A percentile compares a stretch with the other conserved stretches of the same genome.
phyloP scores from a whole-genome alignment of 2,888 invertebrate species.

The Trichogramma evanescens region DNA sequence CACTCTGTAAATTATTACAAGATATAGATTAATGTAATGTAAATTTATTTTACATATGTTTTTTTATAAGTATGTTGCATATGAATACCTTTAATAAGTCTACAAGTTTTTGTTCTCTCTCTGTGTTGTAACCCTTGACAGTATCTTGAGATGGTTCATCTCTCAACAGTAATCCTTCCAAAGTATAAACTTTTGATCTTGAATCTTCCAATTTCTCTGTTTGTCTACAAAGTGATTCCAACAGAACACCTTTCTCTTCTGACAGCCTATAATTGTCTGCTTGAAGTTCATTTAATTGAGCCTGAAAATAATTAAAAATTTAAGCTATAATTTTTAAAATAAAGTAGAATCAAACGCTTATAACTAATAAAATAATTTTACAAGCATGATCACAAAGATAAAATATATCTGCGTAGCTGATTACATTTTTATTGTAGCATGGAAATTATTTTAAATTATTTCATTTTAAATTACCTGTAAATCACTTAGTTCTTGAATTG shows the following conservation, averaged over 20 bases:
- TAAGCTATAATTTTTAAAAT: neutral
- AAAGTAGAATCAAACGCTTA: neutral
- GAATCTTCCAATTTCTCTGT: conserved; percentile 87
- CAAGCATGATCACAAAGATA: neutral
- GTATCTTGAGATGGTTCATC: conserved; percentile 58
- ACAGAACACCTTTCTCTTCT: conserved; percentile 82
- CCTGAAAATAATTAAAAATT: conserved; percentile 40
- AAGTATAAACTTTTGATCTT: conserved; percentile 73
- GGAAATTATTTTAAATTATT: neutral
- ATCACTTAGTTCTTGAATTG: conserved; percentile 85
- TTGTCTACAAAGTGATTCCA: conserved; percentile 85
- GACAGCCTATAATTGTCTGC: conserved; percentile 79
- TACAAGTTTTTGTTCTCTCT: conserved; percentile 73
- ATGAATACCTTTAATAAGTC: conserved; percentile 67
- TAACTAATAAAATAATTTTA: neutral
- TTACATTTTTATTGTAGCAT: neutral
- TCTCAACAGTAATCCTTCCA: conserved; percentile 70
- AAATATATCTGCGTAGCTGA: neutral
- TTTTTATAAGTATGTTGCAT: neutral
- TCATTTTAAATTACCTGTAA: conserved; percentile 56
- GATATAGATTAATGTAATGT: neutral
- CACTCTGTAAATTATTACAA: conserved; percentile 47
- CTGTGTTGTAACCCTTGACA: conserved; percentile 56
- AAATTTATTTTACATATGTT: neutral
- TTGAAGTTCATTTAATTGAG: conserved; percentile 78